Evolutionary conservation across 92 coral and sea anemone species (phyloP), one percentile per base, ranked within the genome.

Genomic region (Parazoanthus darwini): DNA sequence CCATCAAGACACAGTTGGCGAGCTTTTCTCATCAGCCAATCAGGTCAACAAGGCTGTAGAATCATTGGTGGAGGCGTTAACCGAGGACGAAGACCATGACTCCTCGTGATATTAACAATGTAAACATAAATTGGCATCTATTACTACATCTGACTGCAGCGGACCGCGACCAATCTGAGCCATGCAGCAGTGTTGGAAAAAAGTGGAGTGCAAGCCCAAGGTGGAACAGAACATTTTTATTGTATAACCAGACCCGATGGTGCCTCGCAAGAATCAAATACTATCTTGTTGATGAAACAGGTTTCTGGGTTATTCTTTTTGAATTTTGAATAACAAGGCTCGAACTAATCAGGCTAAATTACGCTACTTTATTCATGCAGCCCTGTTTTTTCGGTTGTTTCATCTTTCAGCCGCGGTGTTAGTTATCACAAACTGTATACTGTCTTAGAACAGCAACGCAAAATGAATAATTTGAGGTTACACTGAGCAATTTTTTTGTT

Each of bases 11-110:
- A 89, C 96, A 5, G 98, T 95, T 1, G 95, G 98, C 10, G 93
- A 95, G 88, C 79, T 95, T 82, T 95, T 95, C 74, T 91, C 93
- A 74, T 91, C 98, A 16, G 98, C 98, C 2, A 93, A 95, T 77
- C 94, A 95, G 44, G 98, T 95, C 42, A 95, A 95, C 88, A 93
- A 95, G 80, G 98, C 98, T 2, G 96, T 95, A 22, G 98, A 95
- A 81, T 91, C 94, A 25, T 79, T 95, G 50, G 98, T 95, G 29
- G 96, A 93, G 43, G 98, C 92, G 35, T 90, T 95, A 93, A 95
- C 98, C 7, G 79, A 70, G 65, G 87, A 84, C n/a, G 68, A 84
- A 51, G 87, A 68, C 26, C 86, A 66, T 6, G 87, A 71, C 43
- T 16, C 78, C 5, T 83, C 87, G 50, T 68, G 87, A 83, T 83